These are phyloP conservation scores for Aeoliscus strigatus DNA, from an alignment of 2,797 vertebrate species.

Conservation along the genomic window DNA sequence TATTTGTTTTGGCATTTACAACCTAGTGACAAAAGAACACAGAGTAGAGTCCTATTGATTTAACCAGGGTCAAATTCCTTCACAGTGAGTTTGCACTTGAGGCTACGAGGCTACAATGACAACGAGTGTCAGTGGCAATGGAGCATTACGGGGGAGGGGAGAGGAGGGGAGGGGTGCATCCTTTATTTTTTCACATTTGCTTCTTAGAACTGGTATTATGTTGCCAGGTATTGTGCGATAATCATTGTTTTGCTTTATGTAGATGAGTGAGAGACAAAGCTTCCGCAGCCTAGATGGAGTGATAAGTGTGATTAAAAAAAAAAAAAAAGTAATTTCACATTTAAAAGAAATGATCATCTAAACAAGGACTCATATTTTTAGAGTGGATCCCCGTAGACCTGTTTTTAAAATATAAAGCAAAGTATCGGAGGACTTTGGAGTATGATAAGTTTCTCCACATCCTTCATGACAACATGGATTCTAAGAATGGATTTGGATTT, in stretches of 20 bases:
- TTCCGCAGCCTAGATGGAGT: constrained; percentile 50
- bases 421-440: constrained; percentile 47
- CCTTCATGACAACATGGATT: constrained; percentile 50
- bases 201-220: constrained; percentile 50
- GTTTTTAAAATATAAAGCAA: constrained; percentile 46
- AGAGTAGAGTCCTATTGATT: constrained; percentile 33
- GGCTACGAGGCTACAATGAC: constrained; percentile 21
- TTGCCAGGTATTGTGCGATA: constrained; percentile 47
- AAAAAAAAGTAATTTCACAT: constrained; percentile 52
- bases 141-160: constrained; percentile 14
- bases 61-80: constrained; percentile 34
- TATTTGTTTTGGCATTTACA: constrained; percentile 37
- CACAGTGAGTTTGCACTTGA: constrained; percentile 17
- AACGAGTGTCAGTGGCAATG: constrained; percentile 22
- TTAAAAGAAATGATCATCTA: constrained; percentile 57
- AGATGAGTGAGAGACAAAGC: constrained; percentile 50
- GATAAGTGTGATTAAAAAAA: constrained; percentile 48
- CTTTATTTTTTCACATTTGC: constrained; percentile 57
- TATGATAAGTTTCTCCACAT: constrained; percentile 50
- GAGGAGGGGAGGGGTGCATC: constrained; percentile 2
- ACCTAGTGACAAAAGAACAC: constrained; percentile 29
- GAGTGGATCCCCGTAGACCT: too few relatives aligned
- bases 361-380: constrained; percentile 38
- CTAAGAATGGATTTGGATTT: constrained; percentile 60
- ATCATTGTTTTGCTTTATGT: constrained; percentile 51